Evolutionary conservation across 2,888 invertebrate species (phyloP).

Genomic region (Euclidia mi): DNA sequence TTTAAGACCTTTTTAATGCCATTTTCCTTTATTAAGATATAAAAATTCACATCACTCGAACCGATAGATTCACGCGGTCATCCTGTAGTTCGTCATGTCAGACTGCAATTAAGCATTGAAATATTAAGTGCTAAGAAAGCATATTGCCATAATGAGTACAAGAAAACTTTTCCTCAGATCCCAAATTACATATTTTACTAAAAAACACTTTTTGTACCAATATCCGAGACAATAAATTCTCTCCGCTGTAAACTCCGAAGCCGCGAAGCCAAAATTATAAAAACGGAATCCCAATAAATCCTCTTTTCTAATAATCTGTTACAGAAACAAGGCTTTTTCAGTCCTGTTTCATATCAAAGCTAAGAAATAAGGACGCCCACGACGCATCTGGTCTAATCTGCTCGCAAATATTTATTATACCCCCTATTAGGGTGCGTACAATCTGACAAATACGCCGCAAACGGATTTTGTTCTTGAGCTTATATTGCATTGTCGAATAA

Average conservation of each 20-base stretch:
- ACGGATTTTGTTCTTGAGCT: slow-evolving; percentile 47
- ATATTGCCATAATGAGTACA: too few relatives aligned
- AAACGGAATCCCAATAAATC: slow-evolving; percentile 15
- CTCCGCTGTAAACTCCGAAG: neutral
- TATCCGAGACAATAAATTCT: neutral
- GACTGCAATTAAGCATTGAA: too few relatives aligned
- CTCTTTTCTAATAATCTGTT: slow-evolving; percentile 45
- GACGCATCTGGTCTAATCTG: slow-evolving; percentile 77
- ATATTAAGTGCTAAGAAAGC: too few relatives aligned
- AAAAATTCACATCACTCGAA: too few relatives aligned
- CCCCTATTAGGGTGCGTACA: slow-evolving; percentile 56
- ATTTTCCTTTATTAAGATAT: too few relatives aligned
- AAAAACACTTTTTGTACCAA: neutral
- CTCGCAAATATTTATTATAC: slow-evolving; percentile 76
- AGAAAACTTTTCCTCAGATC: too few relatives aligned
- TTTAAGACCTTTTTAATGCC: too few relatives aligned
- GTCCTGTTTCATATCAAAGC: slow-evolving; percentile 58
- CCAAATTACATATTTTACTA: too few relatives aligned
- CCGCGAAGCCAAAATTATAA: neutral
- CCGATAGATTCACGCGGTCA: too few relatives aligned
- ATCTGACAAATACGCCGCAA: slow-evolving; percentile 37
- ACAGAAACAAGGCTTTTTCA: slow-evolving; percentile 53
- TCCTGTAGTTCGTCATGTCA: too few relatives aligned
- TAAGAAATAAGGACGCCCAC: slow-evolving; percentile 56
- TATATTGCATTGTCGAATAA: slow-evolving; percentile 45